Evolutionary conservation across 2,113 vertebrate species (phyloP).

Genomic region (Climacteris rufus): DNA sequence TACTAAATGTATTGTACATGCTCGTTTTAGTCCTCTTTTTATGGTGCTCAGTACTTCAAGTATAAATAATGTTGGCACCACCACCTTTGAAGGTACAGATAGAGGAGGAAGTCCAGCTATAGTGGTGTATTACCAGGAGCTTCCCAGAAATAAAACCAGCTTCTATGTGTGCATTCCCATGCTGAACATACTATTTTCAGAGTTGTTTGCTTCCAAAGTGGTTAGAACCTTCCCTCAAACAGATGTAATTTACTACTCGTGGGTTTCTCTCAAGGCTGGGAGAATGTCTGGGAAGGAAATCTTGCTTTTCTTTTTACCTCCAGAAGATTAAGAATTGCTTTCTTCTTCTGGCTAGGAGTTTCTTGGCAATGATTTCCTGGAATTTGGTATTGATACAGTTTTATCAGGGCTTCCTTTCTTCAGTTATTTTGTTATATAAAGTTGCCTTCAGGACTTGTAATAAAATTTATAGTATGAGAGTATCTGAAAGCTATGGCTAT

Average conservation of each 20-base stretch:
- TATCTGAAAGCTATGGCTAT: background rate
- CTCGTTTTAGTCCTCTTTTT: background rate
- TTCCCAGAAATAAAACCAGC: conserved; percentile 1
- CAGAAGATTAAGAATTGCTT: background rate
- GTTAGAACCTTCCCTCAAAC: conserved; percentile 1
- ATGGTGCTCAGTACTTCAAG: background rate
- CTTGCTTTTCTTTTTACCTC: background rate
- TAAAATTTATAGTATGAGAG: background rate
- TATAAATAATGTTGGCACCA: background rate
- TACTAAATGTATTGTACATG: background rate
- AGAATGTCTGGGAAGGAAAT: background rate
- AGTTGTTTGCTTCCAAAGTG: background rate
- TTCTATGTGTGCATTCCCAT: background rate
- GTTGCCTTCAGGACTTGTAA: background rate
- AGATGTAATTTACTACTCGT: background rate
- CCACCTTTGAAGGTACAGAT: background rate
- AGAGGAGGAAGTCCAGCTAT: background rate
- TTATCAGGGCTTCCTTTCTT: background rate
- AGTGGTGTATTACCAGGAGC: background rate
- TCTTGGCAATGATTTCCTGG: background rate
- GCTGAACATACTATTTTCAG: conserved; percentile 23
- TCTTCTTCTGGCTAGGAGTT: background rate
- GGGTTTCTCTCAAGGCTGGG: background rate
- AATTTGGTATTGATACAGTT: background rate
- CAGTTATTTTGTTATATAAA: background rate